These are phyloP conservation scores for Cirrhinus molitorella DNA, from an alignment of 2,797 vertebrate species.

Conservation along the genomic window DNA sequence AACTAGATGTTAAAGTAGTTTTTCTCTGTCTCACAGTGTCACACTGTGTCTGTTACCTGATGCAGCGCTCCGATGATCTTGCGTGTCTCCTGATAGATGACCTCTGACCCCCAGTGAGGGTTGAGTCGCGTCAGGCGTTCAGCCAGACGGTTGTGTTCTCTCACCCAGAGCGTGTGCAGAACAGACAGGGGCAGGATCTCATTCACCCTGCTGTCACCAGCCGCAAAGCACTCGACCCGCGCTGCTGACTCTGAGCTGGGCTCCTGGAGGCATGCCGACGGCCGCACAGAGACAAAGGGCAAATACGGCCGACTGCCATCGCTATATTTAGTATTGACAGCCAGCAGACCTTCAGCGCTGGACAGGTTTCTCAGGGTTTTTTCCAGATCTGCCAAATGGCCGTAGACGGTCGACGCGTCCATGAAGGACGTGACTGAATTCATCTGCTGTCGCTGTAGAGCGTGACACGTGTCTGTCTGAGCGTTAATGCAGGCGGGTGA, in stretches of 20 bases:
- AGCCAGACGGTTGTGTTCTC: conserved; percentile 93
- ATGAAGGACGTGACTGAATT: conserved; percentile 91
- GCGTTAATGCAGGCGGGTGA: conserved; percentile 77
- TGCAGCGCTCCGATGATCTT: conserved; percentile 92
- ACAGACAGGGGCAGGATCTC: conserved; percentile 84
- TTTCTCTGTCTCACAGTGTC: background rate
- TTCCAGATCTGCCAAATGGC: conserved; percentile 75
- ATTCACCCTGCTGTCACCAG: conserved; percentile 88
- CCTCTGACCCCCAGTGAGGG: conserved; percentile 86
- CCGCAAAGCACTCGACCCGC: conserved; percentile 88
- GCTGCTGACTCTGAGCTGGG: background rate
- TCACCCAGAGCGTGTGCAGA: conserved; percentile 91
- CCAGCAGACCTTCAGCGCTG: conserved; percentile 83
- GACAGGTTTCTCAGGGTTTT: conserved; percentile 82
- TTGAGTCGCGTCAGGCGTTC: conserved; percentile 80
- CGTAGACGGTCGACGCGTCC: conserved; percentile 91
- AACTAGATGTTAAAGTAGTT: background rate
- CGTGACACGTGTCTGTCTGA: conserved; percentile 7
- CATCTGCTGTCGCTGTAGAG: conserved; percentile 86
- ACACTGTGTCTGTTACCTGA: conserved; percentile 80
- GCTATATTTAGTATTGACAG: conserved; percentile 74
- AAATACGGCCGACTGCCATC: conserved; percentile 82
- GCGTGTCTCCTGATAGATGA: conserved; percentile 88
- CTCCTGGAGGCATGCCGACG: conserved; percentile 81
- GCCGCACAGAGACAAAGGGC: conserved; percentile 76